These are phyloP conservation scores for Odocoileus hemionus DNA, from an alignment of 2,113 vertebrate species.

Conservation along the genomic window DNA sequence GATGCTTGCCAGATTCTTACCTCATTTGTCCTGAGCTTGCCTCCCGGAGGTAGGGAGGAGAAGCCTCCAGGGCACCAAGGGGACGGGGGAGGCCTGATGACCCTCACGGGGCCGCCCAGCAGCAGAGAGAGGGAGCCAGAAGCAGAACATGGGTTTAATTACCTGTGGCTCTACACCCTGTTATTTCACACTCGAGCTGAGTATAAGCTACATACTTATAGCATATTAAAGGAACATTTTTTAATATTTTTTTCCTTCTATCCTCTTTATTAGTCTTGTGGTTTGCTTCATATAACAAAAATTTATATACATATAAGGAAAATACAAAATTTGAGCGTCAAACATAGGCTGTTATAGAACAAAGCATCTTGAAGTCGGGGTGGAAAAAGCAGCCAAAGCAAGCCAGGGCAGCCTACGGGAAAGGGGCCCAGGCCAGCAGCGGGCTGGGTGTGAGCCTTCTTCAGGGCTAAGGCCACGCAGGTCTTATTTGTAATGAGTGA, in stretches of 20 bases:
- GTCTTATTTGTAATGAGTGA: neutral
- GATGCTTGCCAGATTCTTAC: conserved; percentile 54
- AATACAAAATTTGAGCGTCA: neutral
- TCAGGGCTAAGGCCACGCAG: neutral
- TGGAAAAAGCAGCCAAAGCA: neutral
- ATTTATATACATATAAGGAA: neutral
- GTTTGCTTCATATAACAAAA: neutral
- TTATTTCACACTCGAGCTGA: neutral
- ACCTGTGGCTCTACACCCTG: neutral
- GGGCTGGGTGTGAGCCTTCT: neutral
- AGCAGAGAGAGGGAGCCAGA: neutral
- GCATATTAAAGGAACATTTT: neutral
- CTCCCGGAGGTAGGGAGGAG: conserved; percentile 18
- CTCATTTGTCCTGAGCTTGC: conserved; percentile 35
- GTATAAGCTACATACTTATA: neutral
- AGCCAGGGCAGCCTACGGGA: neutral
- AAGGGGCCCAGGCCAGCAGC: neutral
- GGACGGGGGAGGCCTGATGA: neutral
- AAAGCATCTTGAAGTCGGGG: neutral
- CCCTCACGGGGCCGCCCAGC: neutral
- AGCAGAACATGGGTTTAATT: neutral
- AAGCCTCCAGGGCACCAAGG: neutral
- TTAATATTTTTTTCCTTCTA: neutral
- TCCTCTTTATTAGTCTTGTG: neutral
- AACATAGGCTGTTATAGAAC: neutral